Evolutionary conservation across 2,113 vertebrate species (phyloP).

Genomic region (Nothobranchius kuhntae): DNA sequence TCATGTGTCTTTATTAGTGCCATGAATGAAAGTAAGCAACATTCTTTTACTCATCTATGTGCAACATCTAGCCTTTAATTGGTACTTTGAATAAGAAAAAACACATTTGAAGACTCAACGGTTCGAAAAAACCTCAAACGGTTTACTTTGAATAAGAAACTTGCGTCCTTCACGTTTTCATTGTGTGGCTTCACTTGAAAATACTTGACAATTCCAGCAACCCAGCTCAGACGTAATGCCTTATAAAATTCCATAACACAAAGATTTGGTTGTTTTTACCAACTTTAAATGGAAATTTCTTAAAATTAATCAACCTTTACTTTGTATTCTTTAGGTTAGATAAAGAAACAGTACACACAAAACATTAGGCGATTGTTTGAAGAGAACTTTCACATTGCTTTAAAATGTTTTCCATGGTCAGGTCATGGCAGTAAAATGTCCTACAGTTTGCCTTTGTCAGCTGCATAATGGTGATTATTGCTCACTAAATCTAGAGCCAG

Average conservation of each 20-base stretch:
- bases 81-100: background rate
- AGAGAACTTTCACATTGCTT: too few relatives aligned
- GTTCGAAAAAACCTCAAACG: background rate
- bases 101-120: background rate
- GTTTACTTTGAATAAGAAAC: conserved; percentile 13
- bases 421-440: too few relatives aligned
- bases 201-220: conserved; percentile 16
- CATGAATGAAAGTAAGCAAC: conserved; percentile 16
- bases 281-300: background rate
- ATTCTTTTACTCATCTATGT: background rate
- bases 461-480: too few relatives aligned
- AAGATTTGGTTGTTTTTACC: background rate
- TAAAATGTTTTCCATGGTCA: too few relatives aligned
- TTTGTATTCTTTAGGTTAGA: background rate
- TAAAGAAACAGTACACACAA: too few relatives aligned
- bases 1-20: conserved; percentile 30
- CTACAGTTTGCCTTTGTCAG: too few relatives aligned
- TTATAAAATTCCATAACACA: background rate
- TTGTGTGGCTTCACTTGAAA: conserved; percentile 35
- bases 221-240: conserved; percentile 10
- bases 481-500: too few relatives aligned
- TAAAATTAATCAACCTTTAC: background rate
- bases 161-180: background rate
- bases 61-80: background rate
- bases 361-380: too few relatives aligned